Evolutionary conservation across 1,140 invertebrate genomes (phyloP).

Genomic region (Harpegnathos saltator): DNA sequence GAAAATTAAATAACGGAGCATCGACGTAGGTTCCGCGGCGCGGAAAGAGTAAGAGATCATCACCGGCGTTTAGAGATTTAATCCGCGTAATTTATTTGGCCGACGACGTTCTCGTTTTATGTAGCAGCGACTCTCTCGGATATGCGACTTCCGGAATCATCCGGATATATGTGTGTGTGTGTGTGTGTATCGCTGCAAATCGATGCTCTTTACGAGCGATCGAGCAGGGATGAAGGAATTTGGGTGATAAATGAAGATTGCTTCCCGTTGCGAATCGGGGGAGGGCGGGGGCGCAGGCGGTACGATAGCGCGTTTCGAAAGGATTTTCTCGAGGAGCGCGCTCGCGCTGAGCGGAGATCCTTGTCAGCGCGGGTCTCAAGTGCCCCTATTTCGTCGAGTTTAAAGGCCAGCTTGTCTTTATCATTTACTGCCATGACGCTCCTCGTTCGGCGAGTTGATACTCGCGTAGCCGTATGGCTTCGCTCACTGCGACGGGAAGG

Average conservation of each 20-base stretch:
- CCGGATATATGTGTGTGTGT: no score
- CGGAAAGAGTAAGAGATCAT: no score
- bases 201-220: slow-evolving; percentile 22
- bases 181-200: not conserved
- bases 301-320: slow-evolving; percentile 16
- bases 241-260: slow-evolving; percentile 48
- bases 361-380: slow-evolving; percentile 45
- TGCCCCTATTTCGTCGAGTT: slow-evolving; percentile 28
- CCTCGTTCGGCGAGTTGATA: not conserved
- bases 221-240: slow-evolving; percentile 40
- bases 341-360: slow-evolving; percentile 21
- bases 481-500: not conserved
- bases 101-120: not conserved
- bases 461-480: not conserved
- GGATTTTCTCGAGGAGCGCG: slow-evolving; percentile 31
- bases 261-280: not conserved
- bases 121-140: not conserved
- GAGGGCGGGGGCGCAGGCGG: no score
- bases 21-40: no score
- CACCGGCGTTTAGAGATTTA: not conserved
- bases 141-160: not conserved
- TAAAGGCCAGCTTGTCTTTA: slow-evolving; percentile 38
- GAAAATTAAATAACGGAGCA: no score
- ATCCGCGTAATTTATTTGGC: not conserved
- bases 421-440: slow-evolving; percentile 2